phyloP scores from a whole-genome alignment of 2,113 vertebrate species.

The Nothocercus nigrocapillus region DNA sequence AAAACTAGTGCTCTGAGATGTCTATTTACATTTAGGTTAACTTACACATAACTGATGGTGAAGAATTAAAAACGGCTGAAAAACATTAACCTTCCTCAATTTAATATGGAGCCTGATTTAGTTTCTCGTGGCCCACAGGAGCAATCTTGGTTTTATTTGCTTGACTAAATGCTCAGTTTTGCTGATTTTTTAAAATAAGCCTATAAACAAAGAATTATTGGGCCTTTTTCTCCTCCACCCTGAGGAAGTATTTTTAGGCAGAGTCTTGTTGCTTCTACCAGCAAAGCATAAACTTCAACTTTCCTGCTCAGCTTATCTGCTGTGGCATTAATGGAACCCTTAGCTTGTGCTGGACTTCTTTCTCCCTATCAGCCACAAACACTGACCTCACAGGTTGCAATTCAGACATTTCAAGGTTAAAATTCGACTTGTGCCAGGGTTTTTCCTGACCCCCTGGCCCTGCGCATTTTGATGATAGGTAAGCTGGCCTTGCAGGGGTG shows the following conservation, averaged over 20 bases:
- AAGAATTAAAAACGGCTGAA: neutral
- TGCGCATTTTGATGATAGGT: too few species aligned
- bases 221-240: neutral
- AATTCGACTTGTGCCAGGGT: too few species aligned
- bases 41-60: neutral
- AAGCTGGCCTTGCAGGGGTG: too few species aligned
- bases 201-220: neutral
- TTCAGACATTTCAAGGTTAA: too few species aligned
- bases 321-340: neutral
- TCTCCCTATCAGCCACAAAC: neutral
- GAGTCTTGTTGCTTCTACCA: neutral
- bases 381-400: too few species aligned
- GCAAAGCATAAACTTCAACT: neutral
- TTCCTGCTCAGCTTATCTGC: slow-evolving; percentile 6
- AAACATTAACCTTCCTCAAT: neutral
- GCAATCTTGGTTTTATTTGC: neutral
- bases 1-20: fast-evolving
- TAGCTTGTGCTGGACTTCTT: neutral
- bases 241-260: neutral
- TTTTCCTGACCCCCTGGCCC: too few species aligned
- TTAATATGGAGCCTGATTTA: neutral
- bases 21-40: neutral
- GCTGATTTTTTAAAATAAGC: neutral
- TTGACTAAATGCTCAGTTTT: neutral
- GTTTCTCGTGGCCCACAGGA: neutral